Evolutionary conservation across 2,888 invertebrate species (phyloP), one percentile per base, ranked within the genome.

Genomic region (Micropterix aruncella): DNA sequence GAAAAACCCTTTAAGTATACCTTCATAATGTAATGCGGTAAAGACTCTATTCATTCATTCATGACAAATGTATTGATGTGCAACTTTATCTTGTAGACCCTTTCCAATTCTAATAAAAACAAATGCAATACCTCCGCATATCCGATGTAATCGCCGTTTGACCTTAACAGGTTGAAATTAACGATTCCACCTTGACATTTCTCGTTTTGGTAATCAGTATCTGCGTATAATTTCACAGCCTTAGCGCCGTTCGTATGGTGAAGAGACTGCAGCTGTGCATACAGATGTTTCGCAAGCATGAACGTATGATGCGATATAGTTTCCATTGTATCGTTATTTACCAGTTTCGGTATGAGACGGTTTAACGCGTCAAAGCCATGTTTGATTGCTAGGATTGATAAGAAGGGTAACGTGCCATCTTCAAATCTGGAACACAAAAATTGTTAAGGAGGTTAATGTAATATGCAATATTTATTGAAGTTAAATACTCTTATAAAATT

Each of bases 71-170:
- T n/a, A n/a, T n/a, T n/a, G n/a, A n/a, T n/a, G n/a, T n/a, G n/a
- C n/a, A n/a, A n/a, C n/a, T n/a, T n/a, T n/a, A n/a, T n/a, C n/a
- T n/a, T n/a, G n/a, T n/a, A n/a, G n/a, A n/a, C n/a, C n/a, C n/a
- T n/a, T n/a, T n/a, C n/a, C n/a, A n/a, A n/a, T n/a, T n/a, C n/a
- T n/a, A n/a, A n/a, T n/a, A n/a, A n/a, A n/a, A n/a, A n/a, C n/a
- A n/a, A n/a, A n/a, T n/a, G n/a, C n/a, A n/a, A n/a, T 62, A 88
- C 88, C 76, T 95, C 92, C 47, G 86, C 75, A 68, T 83, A 97
- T 42, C 96, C 96, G 53, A 95, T 78, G 60, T 76, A 84, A 38
- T 77, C 73, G 17, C 89, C 88, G 65, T 83, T 80, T 37, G 78
- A 70, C 52, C 90, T 75, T 7, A 81, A 59, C 44, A 96, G 64